Conservation (phyloP, 2,888 invertebrate species). For the Hermaeophaga mercurialis region DNA sequence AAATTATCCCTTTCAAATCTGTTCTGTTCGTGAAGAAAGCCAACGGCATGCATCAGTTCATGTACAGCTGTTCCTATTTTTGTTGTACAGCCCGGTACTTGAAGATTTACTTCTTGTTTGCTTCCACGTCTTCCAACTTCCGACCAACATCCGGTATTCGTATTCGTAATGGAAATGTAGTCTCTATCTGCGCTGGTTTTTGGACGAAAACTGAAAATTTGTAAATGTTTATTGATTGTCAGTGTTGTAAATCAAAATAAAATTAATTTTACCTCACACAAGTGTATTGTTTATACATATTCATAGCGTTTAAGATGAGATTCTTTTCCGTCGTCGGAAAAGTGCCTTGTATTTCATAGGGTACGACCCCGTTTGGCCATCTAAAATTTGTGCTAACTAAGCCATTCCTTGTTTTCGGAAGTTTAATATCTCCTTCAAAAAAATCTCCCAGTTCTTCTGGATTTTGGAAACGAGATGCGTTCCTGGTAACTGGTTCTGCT, state of each 20-base stretch:
- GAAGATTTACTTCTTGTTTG: constrained; percentile 65
- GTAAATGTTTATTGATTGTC: too few relatives aligned
- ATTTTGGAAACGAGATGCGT: too few relatives aligned
- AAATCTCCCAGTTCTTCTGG: constrained; percentile 82
- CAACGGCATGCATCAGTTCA: constrained; percentile 79
- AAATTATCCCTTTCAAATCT: constrained; percentile 59
- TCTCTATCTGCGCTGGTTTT: constrained; percentile 65
- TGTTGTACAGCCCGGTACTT: constrained; percentile 62
- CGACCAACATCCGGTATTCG: constrained; percentile 80
- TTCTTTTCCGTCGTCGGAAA: constrained; percentile 68
- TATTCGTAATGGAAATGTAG: constrained; percentile 71
- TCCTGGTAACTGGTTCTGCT: neutral
- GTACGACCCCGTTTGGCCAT: constrained; percentile 67
- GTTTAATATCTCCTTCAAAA: constrained; percentile 73
- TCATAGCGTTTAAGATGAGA: constrained; percentile 71
- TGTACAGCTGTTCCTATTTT: constrained; percentile 74
- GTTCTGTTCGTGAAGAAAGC: constrained; percentile 84
- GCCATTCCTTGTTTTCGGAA: constrained; percentile 69
- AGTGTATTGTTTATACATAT: constrained; percentile 75
- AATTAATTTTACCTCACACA: constrained; percentile 71
- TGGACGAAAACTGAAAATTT: constrained; percentile 68
- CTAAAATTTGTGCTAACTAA: constrained; percentile 36
- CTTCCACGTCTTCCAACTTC: constrained; percentile 75
- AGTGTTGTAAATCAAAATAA: too few relatives aligned
- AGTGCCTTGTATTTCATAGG: constrained; percentile 70